Evolutionary conservation across 2,797 vertebrate genomes (phyloP).

Genomic region (Taeniopygia guttata): DNA sequence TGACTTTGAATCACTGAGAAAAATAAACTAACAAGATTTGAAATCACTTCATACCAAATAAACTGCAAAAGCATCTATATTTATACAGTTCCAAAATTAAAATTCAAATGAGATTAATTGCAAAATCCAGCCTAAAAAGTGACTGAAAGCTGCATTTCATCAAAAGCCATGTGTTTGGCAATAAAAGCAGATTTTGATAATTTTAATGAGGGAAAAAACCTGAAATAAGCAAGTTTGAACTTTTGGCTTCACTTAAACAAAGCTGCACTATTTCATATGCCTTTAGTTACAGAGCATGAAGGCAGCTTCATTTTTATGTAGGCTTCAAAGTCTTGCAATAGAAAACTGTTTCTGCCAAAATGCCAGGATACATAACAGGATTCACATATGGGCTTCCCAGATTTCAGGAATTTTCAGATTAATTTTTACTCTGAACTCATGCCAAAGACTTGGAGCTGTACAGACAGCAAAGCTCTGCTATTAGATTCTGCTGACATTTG

Average conservation of each 20-base stretch:
- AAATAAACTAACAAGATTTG: not conserved
- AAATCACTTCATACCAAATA: not conserved
- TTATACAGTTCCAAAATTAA: not conserved
- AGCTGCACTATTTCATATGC: not conserved
- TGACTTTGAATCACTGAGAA: not conserved
- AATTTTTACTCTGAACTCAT: conserved; percentile 16
- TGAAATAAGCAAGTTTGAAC: conserved; percentile 7
- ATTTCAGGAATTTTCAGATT: not conserved
- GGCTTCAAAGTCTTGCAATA: not conserved
- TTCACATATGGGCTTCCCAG: not conserved
- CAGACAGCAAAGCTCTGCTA: not conserved
- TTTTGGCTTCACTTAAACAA: conserved; percentile 12
- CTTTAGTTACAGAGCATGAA: not conserved
- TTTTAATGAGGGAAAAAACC: not conserved
- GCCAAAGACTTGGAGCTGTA: not conserved
- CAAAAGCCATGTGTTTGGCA: not conserved
- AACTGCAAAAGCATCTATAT: not conserved
- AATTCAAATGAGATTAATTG: not conserved
- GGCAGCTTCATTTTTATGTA: not conserved
- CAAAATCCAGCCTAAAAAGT: not conserved
- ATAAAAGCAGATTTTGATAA: not conserved
- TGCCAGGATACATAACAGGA: not conserved
- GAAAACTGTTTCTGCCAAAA: not conserved
- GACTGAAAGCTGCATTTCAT: not conserved
- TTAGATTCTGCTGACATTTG: conserved; percentile 15